These are phyloP conservation scores for Oryctes rhinoceros DNA, from an alignment of 1,140 invertebrate genomes.

Conservation along the genomic window DNA sequence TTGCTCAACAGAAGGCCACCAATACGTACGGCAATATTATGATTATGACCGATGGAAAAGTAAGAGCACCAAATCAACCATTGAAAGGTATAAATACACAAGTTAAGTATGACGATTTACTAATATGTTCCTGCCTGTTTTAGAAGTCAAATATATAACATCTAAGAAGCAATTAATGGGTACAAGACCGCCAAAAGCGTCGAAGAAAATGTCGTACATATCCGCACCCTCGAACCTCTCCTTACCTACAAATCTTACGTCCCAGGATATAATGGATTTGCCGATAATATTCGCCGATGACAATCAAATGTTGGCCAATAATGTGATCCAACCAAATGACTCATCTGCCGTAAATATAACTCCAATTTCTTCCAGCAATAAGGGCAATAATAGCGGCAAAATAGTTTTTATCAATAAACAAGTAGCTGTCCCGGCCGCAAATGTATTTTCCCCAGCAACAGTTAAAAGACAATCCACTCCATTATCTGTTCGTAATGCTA, in stretches of 20 bases:
- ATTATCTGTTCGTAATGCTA: constrained; percentile 46
- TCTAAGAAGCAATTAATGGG: constrained; percentile 54
- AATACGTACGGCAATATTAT: constrained; percentile 50
- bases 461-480: constrained; percentile 47
- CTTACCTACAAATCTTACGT: constrained; percentile 64
- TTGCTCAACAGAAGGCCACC: constrained; percentile 24
- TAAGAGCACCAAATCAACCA: constrained; percentile 45
- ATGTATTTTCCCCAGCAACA: constrained; percentile 50
- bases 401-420: constrained; percentile 57
- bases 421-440: constrained; percentile 52
- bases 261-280: constrained; percentile 71
- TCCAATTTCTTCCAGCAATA: neutral
- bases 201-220: constrained; percentile 48
- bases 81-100: constrained; percentile 24
- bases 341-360: constrained; percentile 59
- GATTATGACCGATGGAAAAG: constrained; percentile 56
- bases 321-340: constrained; percentile 51
- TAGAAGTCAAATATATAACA: constrained; percentile 51
- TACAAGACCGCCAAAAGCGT: constrained; percentile 46
- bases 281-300: constrained; percentile 75
- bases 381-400: constrained; percentile 42
- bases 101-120: neutral
- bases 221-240: constrained; percentile 47
- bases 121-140: neutral
- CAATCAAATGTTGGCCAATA: constrained; percentile 63